phyloP scores from a whole-genome alignment of 1,140 invertebrate species.

The Procambarus clarkii region DNA sequence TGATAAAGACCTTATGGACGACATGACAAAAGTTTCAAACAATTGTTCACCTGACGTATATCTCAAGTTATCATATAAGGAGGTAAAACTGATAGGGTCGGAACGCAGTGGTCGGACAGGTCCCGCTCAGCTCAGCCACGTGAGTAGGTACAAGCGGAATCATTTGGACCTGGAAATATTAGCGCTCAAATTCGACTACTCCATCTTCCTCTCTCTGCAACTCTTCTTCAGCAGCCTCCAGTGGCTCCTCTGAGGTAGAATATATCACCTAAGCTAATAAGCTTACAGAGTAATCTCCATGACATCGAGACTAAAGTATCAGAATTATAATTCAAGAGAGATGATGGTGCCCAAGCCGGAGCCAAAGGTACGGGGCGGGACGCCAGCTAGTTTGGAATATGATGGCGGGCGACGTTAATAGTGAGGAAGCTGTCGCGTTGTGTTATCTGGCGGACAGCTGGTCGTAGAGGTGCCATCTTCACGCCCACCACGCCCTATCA shows the following conservation, averaged over 20 bases:
- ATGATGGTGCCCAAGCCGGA: neutral
- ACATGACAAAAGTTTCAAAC: neutral
- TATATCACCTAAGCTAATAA: neutral
- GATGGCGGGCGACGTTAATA: conserved; percentile 39
- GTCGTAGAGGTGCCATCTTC: neutral
- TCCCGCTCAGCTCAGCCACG: conserved; percentile 15
- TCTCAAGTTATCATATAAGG: neutral
- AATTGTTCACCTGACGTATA: no score
- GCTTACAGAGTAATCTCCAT: neutral
- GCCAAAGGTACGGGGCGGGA: neutral
- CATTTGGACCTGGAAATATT: conserved; percentile 27
- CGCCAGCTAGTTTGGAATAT: conserved; percentile 29
- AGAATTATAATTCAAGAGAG: neutral
- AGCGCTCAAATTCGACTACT: neutral
- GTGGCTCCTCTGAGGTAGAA: neutral
- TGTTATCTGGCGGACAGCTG: conserved; percentile 32
- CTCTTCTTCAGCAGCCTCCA: neutral
- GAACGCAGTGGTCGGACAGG: conserved; percentile 39
- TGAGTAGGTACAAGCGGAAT: conserved; percentile 29
- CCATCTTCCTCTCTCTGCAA: neutral
- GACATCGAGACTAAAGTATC: neutral
- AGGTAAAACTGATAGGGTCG: neutral
- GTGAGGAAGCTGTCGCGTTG: neutral
- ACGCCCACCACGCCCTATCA: neutral
- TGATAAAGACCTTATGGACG: no score